phyloP scores from a whole-genome alignment of 2,888 invertebrate species.

The Diadegma fenestrale region DNA sequence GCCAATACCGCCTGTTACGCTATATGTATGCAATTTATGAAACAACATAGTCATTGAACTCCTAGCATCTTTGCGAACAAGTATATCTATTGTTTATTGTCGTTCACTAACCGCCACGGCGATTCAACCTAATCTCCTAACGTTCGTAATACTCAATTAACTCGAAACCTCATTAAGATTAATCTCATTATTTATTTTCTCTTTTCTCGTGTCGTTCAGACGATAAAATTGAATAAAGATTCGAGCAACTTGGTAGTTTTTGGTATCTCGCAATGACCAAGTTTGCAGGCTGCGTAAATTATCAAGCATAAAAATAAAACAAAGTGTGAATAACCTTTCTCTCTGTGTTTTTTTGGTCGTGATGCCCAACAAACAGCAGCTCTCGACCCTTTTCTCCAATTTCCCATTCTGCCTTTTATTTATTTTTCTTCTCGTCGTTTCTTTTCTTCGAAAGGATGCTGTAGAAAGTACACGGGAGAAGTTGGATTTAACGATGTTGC shows the following conservation, averaged over 20 bases:
- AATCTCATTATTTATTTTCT: background rate
- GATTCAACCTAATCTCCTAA: background rate
- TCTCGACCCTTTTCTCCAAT: slow-evolving; percentile 15
- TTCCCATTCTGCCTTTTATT: background rate
- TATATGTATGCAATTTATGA: slow-evolving; percentile 32
- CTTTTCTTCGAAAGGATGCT: slow-evolving; percentile 17
- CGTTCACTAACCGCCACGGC: slow-evolving; percentile 4
- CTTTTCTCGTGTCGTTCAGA: background rate
- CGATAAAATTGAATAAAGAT: background rate
- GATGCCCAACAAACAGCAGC: slow-evolving; percentile 1
- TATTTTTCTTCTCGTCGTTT: background rate
- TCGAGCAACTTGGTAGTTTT: background rate
- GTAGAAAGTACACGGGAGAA: slow-evolving; percentile 40
- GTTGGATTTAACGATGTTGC: slow-evolving; percentile 17
- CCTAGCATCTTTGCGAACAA: slow-evolving; percentile 50
- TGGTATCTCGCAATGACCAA: slow-evolving; percentile 32
- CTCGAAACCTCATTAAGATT: slow-evolving; percentile 19
- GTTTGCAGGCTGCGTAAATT: slow-evolving; percentile 3
- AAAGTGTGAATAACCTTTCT: slow-evolving; percentile 36
- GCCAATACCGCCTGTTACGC: slow-evolving; percentile 35
- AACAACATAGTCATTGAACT: slow-evolving; percentile 68
- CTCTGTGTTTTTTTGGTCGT: background rate
- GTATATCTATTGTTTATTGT: slow-evolving; percentile 12
- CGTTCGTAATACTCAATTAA: slow-evolving; percentile 11
- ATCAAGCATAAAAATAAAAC: slow-evolving; percentile 5